A percentile compares a stretch with the other conserved stretches of the same genome.
These are phyloP conservation scores for Pterocles burchelli DNA, from an alignment of 2,113 vertebrate genomes.

Conservation along the genomic window DNA sequence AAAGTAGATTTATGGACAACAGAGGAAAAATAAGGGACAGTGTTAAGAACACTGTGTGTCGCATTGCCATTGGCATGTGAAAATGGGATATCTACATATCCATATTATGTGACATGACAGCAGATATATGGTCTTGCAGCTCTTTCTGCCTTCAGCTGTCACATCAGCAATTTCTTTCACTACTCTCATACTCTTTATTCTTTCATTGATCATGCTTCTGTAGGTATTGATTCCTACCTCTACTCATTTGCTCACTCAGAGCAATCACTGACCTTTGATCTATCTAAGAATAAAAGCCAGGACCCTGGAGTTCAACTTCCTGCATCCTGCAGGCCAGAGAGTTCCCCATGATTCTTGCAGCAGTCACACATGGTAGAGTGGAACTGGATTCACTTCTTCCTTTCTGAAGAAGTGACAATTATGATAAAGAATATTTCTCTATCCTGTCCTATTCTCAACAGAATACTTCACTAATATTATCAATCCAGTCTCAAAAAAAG, in stretches of 20 bases:
- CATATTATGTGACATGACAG: background rate
- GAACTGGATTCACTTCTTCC: background rate
- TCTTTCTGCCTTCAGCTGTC: background rate
- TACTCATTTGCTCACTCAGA: background rate
- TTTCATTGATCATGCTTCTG: background rate
- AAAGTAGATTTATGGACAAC: background rate
- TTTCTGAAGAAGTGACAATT: background rate
- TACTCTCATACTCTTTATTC: background rate
- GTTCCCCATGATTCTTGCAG: background rate
- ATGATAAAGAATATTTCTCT: background rate
- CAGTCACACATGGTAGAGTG: background rate
- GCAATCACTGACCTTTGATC: background rate
- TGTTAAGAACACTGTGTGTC: accelerated
- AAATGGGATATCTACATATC: background rate
- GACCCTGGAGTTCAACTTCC: background rate
- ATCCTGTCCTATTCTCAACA: background rate
- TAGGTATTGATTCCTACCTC: background rate
- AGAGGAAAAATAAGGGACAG: background rate
- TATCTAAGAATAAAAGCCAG: background rate
- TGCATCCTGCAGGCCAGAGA: background rate
- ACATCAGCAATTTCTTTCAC: background rate
- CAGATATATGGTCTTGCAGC: background rate
- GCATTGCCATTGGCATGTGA: background rate
- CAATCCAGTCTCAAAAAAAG: background rate
- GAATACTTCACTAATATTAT: background rate